Base-by-base conservation (phyloP, 2,888 invertebrate species). In the Catocala sponsa region DNA sequence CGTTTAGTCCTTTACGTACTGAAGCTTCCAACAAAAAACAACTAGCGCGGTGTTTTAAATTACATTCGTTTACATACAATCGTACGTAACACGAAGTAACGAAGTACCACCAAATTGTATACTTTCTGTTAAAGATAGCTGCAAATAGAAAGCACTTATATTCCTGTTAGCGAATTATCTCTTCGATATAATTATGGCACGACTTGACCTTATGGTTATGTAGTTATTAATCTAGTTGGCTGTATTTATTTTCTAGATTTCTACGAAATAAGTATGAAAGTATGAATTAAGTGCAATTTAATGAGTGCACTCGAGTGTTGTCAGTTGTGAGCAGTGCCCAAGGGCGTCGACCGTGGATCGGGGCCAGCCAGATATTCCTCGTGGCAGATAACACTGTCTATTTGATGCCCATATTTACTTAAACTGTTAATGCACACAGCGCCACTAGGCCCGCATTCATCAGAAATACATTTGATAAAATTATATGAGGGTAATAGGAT, bases 341-440 rank as follows among this genome's bases (percentile, higher is more conserved):
- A 85, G 87, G 86, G 87, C 86, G 80, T 80, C 85, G 87, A 86
- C 86, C 86, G 82, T 64, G 46, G 68, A 80, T 70, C 73, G 81
- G 74, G 82, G 81, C 72, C 79, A 65, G 67, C 64, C 72, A 78
- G 77, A 80, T 82, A 83, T 72, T 79, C 71, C 72, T 72, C 68
- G 51, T 53, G 63, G 47, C 65, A 73, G 82, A 81, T 84, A 82
- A 80, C 76, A 74, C 68, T 70, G 68, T 70, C 70, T 75, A 79
- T 77, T 76, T 68, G 73, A 74, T 68, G 64, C 68, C 68, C 77
- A 72, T 73, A 70, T 76, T 75, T 73, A 68, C 65, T 49, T 69
- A 73, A 69, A 66, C 65, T 68, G 61, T 65, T 57, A 61, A 65
- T 55, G 12, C 41, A 38, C 43, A 46, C 38, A 15, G 12, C 6